Evolutionary conservation across 2,113 vertebrate genomes (phyloP).

Genomic region (Taurulus bubalis): DNA sequence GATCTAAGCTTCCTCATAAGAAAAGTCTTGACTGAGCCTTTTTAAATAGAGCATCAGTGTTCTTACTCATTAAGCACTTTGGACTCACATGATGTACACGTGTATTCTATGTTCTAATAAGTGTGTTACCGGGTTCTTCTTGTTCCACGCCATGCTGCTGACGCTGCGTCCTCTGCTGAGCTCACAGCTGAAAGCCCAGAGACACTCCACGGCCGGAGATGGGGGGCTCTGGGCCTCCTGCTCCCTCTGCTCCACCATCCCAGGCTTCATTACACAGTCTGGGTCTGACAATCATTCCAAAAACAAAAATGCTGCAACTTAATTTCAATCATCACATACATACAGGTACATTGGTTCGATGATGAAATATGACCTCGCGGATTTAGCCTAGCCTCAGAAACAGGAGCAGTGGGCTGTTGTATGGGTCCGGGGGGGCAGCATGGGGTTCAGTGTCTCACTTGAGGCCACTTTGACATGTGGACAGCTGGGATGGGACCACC

Average conservation of each 20-base stretch:
- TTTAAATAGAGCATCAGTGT: no score
- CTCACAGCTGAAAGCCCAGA: conserved; percentile 90
- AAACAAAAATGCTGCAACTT: background rate
- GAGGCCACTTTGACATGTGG: background rate
- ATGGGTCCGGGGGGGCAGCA: background rate
- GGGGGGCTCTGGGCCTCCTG: background rate
- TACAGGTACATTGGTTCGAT: background rate
- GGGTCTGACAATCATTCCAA: conserved; percentile 67
- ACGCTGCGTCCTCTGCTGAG: conserved; percentile 83
- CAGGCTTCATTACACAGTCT: background rate
- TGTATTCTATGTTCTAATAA: background rate
- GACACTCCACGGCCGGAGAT: conserved; percentile 80
- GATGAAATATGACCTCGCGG: background rate
- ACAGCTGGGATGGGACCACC: background rate
- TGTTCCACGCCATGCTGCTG: conserved; percentile 92
- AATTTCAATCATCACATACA: background rate
- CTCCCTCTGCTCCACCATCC: background rate
- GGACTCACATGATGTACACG: no score
- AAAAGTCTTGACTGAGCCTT: no score
- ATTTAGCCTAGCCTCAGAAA: background rate
- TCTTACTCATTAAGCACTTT: no score
- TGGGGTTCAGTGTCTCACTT: background rate
- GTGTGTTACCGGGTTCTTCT: conserved; percentile 84
- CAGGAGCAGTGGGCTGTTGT: background rate
- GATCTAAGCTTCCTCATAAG: no score